Base-by-base conservation (phyloP, 2,113 vertebrate genomes). In the Sinocyclocheilus anshuiensis region DNA sequence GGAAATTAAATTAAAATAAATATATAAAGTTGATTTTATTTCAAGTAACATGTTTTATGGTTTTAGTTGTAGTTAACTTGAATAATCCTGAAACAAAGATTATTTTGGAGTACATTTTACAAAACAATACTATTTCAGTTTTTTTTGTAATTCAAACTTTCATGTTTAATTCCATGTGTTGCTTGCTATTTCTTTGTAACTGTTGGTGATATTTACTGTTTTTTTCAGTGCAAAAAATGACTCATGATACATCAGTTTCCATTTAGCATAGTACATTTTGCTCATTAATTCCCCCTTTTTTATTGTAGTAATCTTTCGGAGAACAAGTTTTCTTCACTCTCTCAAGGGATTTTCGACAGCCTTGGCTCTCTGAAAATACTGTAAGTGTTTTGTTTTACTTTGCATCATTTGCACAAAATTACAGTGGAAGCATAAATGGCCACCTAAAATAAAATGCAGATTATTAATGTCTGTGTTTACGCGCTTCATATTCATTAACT, bases 281-380 rank as follows among this genome's bases (percentile, higher is more conserved):
- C 36, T 16, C 1, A 69, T 65, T 72, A 39, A 10, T n/a, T 22
- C 29, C 13, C 1, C 20, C 16, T 5, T 50, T 91, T 83, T 86
- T 15, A 59, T 89, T 39, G 24, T 91, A 99, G 98, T 86, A 99
- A 98, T 90, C 96, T 99, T 92, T 97, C 97, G 72, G 98, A 97
- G 86, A 99, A 99, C 93, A 92, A 96, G 74, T 99, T 99, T 95
- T 97, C 97, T 29, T 97, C 97, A 0, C 89, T 99, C 91, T 91
- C 97, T 57, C 96, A 95, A 92, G 97, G 97, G 90, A 99, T 96
- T 0, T 99, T 99, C 89, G 96, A 97, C 94, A 96, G 97, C 92
- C 95, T 99, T 88, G 92, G 91, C 83, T 97, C 97, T 18, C 91
- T 99, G 33, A 97, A 97, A 88, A 94, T 95, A 67, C 86, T 99